These are phyloP conservation scores for Lepilemur septentrionalis DNA, from an alignment of 2,797 vertebrate genomes.

Conservation along the genomic window DNA sequence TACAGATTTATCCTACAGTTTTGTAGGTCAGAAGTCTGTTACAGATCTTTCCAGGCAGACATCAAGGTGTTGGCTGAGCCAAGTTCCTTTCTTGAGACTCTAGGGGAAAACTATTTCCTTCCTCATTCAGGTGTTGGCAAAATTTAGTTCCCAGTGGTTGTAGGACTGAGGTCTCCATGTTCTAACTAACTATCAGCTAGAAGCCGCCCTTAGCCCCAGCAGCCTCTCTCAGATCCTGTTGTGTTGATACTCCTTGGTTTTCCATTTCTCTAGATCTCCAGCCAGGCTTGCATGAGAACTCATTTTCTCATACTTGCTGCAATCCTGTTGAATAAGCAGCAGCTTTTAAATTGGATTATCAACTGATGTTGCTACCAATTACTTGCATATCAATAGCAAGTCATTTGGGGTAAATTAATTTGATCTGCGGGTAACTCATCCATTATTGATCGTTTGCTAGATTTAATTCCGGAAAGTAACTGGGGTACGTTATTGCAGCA, in stretches of 20 bases:
- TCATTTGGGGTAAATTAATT: constrained; percentile 56
- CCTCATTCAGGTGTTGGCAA: neutral
- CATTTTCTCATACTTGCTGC: neutral
- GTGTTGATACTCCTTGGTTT: neutral
- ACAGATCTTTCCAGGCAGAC: neutral
- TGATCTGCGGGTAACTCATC: neutral
- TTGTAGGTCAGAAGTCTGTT: neutral
- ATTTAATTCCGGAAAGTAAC: constrained; percentile 37
- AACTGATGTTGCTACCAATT: constrained; percentile 23
- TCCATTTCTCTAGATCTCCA: neutral
- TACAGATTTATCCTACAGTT: neutral
- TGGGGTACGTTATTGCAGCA: neutral
- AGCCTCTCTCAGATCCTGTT: neutral
- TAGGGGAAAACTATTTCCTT: neutral
- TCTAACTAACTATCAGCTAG: neutral
- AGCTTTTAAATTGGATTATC: constrained; percentile 54
- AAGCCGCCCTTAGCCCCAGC: neutral
- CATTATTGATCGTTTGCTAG: constrained; percentile 42
- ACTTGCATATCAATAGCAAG: constrained; percentile 43
- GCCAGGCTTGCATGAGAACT: neutral
- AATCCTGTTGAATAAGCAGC: neutral
- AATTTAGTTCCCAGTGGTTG: neutral
- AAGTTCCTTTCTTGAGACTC: neutral
- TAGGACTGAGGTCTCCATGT: neutral
- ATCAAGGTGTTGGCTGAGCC: accelerated